Evolutionary conservation across 1,140 invertebrate genomes (phyloP), one percentile per base, ranked within the genome.

Genomic region (Cephus cinctus): DNA sequence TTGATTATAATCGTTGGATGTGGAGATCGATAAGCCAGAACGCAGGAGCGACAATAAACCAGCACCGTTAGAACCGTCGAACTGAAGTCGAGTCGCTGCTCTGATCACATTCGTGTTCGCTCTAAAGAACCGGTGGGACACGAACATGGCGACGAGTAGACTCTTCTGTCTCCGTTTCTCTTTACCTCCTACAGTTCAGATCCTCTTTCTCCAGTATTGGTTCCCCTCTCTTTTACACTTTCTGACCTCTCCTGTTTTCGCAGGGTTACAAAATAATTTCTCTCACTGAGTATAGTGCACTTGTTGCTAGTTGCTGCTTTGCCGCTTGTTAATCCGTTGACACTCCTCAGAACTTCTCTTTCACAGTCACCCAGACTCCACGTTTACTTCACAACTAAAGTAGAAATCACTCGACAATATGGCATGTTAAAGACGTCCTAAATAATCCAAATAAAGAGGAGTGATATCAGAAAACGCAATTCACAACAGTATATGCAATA

Each of bases 51-150:
- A 35, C 8, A 16, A 3, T 4, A 23, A 38, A 16, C 49, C 39
- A 14, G 39, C 25, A 40, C 30, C 31, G 27, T 34, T 23, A 9
- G 35, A 18, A 32, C 43, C 39, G 25, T 25, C 44, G 38, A 23
- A 16, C 35, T 15, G 50, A 27, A 48, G 22, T 2, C 47, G 52
- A 47, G 52, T 30, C 35, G 36, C 31, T 34, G 34, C 38, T 32
- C 45, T 45, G 19, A 40, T 23, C 21, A 52, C 35, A 23, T 34
- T 32, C 14, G 43, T 22, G 34, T 39, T 30, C 12, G 38, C 18
- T 22, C 49, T 31, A 38, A 41, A 47, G 23, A 54, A 14, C 41
- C 50, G 56, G 47, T 49, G 52, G 47, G 50, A 47, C 36, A 50
- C 40, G 15, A 40, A 39, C 56, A 58, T 54, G n/a, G 39, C 20